Conservation (phyloP, 2,888 invertebrate species). For the Catocala fraxini region DNA sequence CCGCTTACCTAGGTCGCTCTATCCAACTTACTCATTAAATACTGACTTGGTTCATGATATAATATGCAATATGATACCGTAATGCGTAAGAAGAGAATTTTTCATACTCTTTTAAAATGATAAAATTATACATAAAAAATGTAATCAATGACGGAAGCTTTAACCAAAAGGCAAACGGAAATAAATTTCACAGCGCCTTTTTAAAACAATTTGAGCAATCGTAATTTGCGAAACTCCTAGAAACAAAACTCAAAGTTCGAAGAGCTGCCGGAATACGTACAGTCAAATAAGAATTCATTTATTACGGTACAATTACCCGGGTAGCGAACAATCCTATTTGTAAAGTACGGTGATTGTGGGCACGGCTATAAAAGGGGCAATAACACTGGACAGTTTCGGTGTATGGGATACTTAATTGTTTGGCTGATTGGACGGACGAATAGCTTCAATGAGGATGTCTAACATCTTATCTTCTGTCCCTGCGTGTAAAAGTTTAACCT, state of each 20-base stretch:
- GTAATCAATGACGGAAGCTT: too few species aligned
- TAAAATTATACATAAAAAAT: too few species aligned
- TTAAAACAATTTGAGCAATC: too few species aligned
- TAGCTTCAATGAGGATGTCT: not conserved
- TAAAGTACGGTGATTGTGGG: slow-evolving; percentile 38
- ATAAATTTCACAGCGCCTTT: too few species aligned
- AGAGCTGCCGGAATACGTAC: not conserved
- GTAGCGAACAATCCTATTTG: slow-evolving; percentile 22
- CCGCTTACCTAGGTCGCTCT: too few species aligned
- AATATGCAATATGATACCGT: too few species aligned
- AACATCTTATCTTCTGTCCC: not conserved
- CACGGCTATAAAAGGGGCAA: slow-evolving; percentile 36
- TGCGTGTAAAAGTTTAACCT: not conserved
- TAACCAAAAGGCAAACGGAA: too few species aligned
- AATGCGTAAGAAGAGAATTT: too few species aligned
- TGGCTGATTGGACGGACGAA: slow-evolving; percentile 18
- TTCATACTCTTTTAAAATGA: too few species aligned
- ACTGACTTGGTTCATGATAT: too few species aligned
- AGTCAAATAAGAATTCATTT: slow-evolving; percentile 4
- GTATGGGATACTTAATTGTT: slow-evolving; percentile 32
- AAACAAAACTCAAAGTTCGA: not conserved
- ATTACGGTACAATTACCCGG: slow-evolving; percentile 3
- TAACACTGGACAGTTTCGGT: slow-evolving; percentile 29
- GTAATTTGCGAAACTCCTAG: not conserved
- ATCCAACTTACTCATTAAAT: too few species aligned